These are phyloP conservation scores for Pangasianodon hypophthalmus DNA, from an alignment of 2,113 vertebrate species.

Conservation along the genomic window DNA sequence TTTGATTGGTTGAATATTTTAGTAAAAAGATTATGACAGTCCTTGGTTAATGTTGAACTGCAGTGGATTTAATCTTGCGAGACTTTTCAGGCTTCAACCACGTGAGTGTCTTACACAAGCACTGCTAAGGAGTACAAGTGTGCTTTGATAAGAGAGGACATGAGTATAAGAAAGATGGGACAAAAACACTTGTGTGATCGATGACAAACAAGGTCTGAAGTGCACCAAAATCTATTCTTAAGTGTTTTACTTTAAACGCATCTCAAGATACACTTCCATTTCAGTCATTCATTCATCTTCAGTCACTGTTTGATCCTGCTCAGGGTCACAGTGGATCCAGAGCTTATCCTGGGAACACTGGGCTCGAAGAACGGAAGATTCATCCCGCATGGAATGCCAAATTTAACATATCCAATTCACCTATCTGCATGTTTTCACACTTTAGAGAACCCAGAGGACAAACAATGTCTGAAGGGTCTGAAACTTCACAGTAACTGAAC, in stretches of 20 bases:
- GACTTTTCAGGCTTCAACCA: background rate
- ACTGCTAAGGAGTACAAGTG: background rate
- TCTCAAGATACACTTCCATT: background rate
- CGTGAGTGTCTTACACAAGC: background rate
- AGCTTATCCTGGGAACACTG: background rate
- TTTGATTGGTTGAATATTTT: background rate
- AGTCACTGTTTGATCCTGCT: background rate
- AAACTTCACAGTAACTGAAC: background rate
- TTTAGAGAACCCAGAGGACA: background rate
- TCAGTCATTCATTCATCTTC: background rate
- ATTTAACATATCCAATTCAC: background rate
- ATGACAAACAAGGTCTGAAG: background rate
- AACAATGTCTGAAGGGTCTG: background rate
- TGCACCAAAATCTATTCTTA: background rate
- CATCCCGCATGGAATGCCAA: background rate
- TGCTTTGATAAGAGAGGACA: slow-evolving; percentile 5
- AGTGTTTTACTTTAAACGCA: background rate
- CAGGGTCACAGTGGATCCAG: background rate
- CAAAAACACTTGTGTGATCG: background rate
- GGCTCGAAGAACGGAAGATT: background rate
- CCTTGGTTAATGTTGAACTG: slow-evolving; percentile 21
- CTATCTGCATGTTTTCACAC: background rate
- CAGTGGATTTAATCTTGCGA: background rate
- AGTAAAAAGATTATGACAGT: background rate
- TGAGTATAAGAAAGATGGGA: background rate